phyloP scores from a whole-genome alignment of 2,888 invertebrate species.

The Abrostola tripartita region DNA sequence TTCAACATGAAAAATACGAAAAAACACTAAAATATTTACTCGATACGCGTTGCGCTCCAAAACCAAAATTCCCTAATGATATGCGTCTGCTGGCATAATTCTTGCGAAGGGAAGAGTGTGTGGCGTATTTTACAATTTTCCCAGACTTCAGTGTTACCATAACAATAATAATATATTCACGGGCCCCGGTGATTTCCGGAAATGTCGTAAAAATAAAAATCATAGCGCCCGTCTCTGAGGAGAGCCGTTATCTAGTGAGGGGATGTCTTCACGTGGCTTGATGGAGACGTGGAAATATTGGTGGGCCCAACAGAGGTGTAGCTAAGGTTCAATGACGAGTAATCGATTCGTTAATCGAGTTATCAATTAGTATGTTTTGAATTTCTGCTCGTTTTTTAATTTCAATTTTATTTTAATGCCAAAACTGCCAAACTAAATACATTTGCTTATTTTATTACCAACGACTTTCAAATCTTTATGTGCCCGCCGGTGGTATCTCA shows the following conservation, averaged over 20 bases:
- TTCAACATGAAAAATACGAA: constrained; percentile 38
- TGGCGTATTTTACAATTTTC: constrained; percentile 84
- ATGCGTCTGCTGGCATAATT: constrained; percentile 74
- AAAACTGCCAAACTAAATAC: too few species aligned
- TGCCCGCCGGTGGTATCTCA: not conserved
- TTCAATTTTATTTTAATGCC: too few species aligned
- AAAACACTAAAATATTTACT: constrained; percentile 76
- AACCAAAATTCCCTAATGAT: constrained; percentile 81
- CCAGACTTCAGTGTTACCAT: constrained; percentile 81
- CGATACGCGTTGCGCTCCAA: constrained; percentile 61
- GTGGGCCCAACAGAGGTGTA: not conserved
- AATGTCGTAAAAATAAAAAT: constrained; percentile 84
- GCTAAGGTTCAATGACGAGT: not conserved
- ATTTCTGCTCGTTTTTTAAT: too few species aligned
- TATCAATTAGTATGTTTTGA: too few species aligned
- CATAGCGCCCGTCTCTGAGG: constrained; percentile 75
- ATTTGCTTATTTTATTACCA: not conserved
- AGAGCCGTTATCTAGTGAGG: constrained; percentile 62
- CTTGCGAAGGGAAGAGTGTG: constrained; percentile 67
- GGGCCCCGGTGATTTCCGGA: constrained; percentile 83
- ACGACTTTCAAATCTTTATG: not conserved
- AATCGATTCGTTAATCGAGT: not conserved
- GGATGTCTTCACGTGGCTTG: constrained; percentile 37
- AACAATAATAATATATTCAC: constrained; percentile 87
- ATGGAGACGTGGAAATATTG: constrained; percentile 53